Evolutionary conservation across 2,888 invertebrate genomes (phyloP).

Genomic region (Hipparchia semele): DNA sequence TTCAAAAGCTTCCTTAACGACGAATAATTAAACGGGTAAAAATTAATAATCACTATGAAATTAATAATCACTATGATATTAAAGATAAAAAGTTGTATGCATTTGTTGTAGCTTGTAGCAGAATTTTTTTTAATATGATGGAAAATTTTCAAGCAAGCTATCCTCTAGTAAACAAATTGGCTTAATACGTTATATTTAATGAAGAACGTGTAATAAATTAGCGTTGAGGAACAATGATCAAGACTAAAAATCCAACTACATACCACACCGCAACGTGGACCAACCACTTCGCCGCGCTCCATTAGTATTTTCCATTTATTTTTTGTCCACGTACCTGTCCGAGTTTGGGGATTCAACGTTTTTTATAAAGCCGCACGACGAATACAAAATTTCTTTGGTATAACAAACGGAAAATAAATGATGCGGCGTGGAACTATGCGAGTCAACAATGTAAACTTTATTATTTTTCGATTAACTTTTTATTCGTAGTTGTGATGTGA

Average conservation of each 20-base stretch:
- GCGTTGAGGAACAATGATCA: no score
- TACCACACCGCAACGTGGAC: slow-evolving; percentile 60
- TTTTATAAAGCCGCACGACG: slow-evolving; percentile 78
- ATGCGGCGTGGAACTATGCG: slow-evolving; percentile 70
- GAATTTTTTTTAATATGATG: background rate
- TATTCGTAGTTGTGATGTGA: slow-evolving; percentile 40
- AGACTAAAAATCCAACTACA: slow-evolving; percentile 47
- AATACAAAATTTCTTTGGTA: slow-evolving; percentile 78
- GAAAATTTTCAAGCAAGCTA: background rate
- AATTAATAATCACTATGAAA: no score
- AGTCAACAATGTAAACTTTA: slow-evolving; percentile 52
- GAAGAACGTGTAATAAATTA: no score
- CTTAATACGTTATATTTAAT: no score
- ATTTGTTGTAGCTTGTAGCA: no score
- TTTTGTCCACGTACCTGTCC: slow-evolving; percentile 83
- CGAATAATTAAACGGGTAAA: no score
- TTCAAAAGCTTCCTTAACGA: no score
- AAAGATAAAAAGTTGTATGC: no score
- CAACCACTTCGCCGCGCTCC: slow-evolving; percentile 76
- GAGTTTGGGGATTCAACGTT: slow-evolving; percentile 78
- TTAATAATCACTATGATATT: no score
- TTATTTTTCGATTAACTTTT: slow-evolving; percentile 72
- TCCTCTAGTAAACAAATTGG: background rate
- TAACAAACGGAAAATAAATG: slow-evolving; percentile 75
- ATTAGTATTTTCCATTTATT: slow-evolving; percentile 83